phyloP scores from a whole-genome alignment of 2,888 invertebrate genomes.

The Tetragonula carbonaria region DNA sequence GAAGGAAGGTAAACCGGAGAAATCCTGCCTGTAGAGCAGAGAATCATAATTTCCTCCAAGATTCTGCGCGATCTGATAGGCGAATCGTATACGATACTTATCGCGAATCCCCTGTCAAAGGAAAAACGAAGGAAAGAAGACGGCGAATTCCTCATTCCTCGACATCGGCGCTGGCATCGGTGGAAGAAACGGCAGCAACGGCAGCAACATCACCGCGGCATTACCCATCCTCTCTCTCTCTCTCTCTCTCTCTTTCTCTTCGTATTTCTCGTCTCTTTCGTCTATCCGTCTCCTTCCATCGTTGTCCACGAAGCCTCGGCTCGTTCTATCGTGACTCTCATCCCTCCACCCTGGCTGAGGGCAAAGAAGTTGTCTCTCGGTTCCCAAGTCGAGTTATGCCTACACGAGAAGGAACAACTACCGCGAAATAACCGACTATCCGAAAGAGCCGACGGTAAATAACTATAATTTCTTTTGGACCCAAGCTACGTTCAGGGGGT shows the following conservation, averaged over 20 bases:
- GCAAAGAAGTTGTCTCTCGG: slow-evolving; percentile 72
- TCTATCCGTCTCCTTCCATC: slow-evolving; percentile 33
- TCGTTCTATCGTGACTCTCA: slow-evolving; percentile 49
- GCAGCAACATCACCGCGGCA: slow-evolving; percentile 43
- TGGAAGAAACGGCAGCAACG: slow-evolving; percentile 35
- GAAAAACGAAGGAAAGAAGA: slow-evolving; percentile 14
- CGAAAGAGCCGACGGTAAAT: slow-evolving; percentile 79
- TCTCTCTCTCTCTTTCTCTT: slow-evolving; percentile 4
- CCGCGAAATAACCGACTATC: slow-evolving; percentile 82
- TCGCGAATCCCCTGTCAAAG: slow-evolving; percentile 57
- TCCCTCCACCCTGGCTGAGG: slow-evolving; percentile 25
- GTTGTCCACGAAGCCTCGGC: not conserved
- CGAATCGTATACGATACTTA: slow-evolving; percentile 68
- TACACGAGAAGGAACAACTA: slow-evolving; percentile 76
- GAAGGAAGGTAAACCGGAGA: not conserved
- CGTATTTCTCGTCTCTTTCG: not conserved
- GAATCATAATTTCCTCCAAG: slow-evolving; percentile 71
- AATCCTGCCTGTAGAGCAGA: slow-evolving; percentile 34
- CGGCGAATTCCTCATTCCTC: slow-evolving; percentile 44
- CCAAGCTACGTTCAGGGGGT: slow-evolving; percentile 71
- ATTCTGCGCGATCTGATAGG: slow-evolving; percentile 58
- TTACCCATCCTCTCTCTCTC: slow-evolving; percentile 26
- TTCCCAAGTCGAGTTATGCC: slow-evolving; percentile 70
- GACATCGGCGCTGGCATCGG: slow-evolving; percentile 48
- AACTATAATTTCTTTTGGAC: slow-evolving; percentile 82